phyloP scores from a whole-genome alignment of 1,140 invertebrate genomes.

The Drosophila erecta region DNA sequence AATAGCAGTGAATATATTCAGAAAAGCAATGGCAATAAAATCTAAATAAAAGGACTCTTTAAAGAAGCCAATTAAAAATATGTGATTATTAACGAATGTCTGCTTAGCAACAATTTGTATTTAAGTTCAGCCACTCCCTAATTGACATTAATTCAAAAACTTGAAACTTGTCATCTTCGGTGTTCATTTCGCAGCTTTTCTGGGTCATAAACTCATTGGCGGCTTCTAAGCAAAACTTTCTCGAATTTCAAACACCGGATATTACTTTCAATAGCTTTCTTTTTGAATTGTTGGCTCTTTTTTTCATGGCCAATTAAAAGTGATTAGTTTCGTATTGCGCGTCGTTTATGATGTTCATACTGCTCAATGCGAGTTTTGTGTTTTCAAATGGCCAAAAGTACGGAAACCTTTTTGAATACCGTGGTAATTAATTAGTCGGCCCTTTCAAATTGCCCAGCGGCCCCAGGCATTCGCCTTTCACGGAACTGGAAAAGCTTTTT shows the following conservation, averaged over 20 bases:
- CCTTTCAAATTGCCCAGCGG: constrained; percentile 54
- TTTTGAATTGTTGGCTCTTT: constrained; percentile 16
- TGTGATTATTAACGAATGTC: not conserved
- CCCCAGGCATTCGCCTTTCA: not conserved
- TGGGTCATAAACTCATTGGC: constrained; percentile 40
- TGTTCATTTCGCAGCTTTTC: not conserved
- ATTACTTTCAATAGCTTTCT: constrained; percentile 34
- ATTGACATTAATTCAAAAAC: not conserved
- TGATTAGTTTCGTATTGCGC: constrained; percentile 78
- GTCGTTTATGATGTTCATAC: constrained; percentile 60
- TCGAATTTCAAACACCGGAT: constrained; percentile 59
- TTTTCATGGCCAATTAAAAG: constrained; percentile 68
- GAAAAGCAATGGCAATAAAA: too few species aligned
- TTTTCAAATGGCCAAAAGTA: constrained; percentile 28
- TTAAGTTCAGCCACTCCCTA: not conserved
- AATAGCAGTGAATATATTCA: too few species aligned
- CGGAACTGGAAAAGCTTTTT: constrained; percentile 21
- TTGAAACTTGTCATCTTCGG: not conserved
- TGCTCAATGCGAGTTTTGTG: constrained; percentile 15
- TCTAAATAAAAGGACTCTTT: too few species aligned
- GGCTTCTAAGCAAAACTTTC: constrained; percentile 36
- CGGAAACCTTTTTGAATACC: constrained; percentile 67
- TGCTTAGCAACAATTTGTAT: not conserved
- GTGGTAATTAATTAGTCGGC: constrained; percentile 71
- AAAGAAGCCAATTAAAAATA: too few species aligned